Evolutionary conservation across 2,888 invertebrate species (phyloP).

Genomic region (Epicampocera succincta): DNA sequence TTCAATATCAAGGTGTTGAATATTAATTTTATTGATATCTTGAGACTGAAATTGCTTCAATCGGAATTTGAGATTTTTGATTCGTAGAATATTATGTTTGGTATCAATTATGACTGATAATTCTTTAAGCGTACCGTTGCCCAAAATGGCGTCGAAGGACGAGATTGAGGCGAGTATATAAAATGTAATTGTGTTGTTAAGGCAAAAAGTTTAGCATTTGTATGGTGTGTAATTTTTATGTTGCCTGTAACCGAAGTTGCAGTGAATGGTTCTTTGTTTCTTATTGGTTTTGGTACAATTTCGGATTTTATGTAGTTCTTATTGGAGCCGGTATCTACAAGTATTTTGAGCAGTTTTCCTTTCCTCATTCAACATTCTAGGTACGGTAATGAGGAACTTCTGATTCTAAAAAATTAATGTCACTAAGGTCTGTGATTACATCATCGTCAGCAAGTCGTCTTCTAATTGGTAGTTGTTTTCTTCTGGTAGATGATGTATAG

Average conservation of each 20-base stretch:
- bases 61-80: neutral
- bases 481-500: neutral
- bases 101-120: conserved; percentile 5
- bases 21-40: conserved; percentile 7
- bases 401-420: conserved; percentile 15
- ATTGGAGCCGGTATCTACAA: too few species aligned
- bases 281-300: neutral
- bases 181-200: neutral
- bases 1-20: neutral
- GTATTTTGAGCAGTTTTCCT: neutral
- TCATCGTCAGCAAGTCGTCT: neutral
- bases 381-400: conserved; percentile 15
- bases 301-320: conserved; percentile 10
- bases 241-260: neutral
- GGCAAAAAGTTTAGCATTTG: neutral
- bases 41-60: conserved; percentile 12
- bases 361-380: neutral
- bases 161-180: neutral
- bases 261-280: neutral
- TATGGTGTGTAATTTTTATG: neutral
- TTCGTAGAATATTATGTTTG: neutral
- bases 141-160: conserved; percentile 5
- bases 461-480: too few species aligned
- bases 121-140: conserved; percentile 4
- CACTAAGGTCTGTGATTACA: neutral